Percentiles rank a stretch among this genome's conserved stretches.
Evolutionary conservation across 1,140 invertebrate species (phyloP).

Genomic region (Drosophila azteca): DNA sequence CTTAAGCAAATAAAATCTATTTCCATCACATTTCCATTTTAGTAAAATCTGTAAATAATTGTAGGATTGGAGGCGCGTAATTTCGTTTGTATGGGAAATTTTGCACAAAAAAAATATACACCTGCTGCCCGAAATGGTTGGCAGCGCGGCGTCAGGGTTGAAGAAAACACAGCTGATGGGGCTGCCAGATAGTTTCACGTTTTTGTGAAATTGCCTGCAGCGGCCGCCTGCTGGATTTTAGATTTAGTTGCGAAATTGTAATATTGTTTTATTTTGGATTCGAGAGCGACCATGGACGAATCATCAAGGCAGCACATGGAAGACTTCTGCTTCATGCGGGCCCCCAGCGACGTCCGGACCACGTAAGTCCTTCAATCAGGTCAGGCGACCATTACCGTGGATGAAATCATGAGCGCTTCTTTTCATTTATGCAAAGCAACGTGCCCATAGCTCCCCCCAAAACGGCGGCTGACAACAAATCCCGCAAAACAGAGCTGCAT

Average conservation of each 20-base stretch:
- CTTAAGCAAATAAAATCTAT: too few species aligned
- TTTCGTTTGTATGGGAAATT: too few species aligned
- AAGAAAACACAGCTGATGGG: constrained; percentile 22
- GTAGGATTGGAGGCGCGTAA: too few species aligned
- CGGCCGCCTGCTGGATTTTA: constrained; percentile 1
- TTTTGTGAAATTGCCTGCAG: constrained; percentile 11
- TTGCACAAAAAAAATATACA: too few species aligned
- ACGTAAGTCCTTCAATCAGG: constrained; percentile 79
- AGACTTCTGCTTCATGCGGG: constrained; percentile 85
- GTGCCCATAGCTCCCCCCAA: constrained; percentile 48
- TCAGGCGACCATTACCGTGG: not conserved
- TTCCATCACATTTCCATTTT: too few species aligned
- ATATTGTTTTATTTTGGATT: not conserved
- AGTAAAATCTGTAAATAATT: too few species aligned
- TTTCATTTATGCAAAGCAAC: constrained; percentile 42
- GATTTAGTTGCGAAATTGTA: constrained; percentile 6
- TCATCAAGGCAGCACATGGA: constrained; percentile 84
- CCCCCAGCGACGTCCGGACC: constrained; percentile 85
- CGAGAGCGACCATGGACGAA: constrained; percentile 60
- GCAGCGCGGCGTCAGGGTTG: not conserved
- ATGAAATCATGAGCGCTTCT: not conserved
- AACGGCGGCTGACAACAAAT: constrained; percentile 73
- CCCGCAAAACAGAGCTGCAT: constrained; percentile 89
- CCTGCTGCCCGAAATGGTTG: too few species aligned
- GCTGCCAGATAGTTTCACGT: constrained; percentile 1